Base-by-base conservation (phyloP, 2,797 vertebrate species). In the Microctenopoma lineatum region DNA sequence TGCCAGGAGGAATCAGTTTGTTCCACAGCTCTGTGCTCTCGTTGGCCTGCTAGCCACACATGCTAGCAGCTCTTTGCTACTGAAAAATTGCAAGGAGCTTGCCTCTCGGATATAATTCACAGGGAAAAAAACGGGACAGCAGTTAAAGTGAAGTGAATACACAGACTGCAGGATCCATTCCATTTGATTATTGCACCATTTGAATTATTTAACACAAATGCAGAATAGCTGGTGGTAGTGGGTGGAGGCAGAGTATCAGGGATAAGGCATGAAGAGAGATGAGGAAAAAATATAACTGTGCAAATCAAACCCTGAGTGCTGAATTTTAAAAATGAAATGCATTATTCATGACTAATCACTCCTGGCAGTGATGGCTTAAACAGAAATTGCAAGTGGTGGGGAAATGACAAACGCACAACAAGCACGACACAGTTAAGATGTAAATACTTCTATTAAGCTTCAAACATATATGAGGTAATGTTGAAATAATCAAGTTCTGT, bases 271-370 rank as follows among this genome's bases (percentile, higher is more conserved):
- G 71, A 81, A 61, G 55, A 64, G 53, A 72, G 78, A 84, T 80
- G 76, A 71, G 75, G 47, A 69, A 70, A 79, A 79, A 66, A 80
- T 75, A 80, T 66, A 89, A 83, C 77, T 80, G 80, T 81, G 80
- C 73, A 90, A 90, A 91, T 90, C 87, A 89, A 85, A 79, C 75
- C 78, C 70, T 61, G 75, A 84, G 81, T 72, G 80, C 63, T 79
- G 85, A 88, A 86, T 90, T 86, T 81, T 18, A 79, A 89, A 86
- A 77, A 84, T 41, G 67, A 77, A 74, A 91, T 91, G 80, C 77
- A 90, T 91, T 85, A 92, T 92, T 92, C 89, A 91, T 91, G 75
- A 69, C 52, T 87, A 87, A 90, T 90, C 85, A 90, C 83, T 86
- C 80, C 79, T 88, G 84, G 81, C 86, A 78, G 81, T 84, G 87